These are phyloP conservation scores for Muscicapa adusta DNA, from an alignment of 2,113 vertebrate genomes.

Conservation along the genomic window DNA sequence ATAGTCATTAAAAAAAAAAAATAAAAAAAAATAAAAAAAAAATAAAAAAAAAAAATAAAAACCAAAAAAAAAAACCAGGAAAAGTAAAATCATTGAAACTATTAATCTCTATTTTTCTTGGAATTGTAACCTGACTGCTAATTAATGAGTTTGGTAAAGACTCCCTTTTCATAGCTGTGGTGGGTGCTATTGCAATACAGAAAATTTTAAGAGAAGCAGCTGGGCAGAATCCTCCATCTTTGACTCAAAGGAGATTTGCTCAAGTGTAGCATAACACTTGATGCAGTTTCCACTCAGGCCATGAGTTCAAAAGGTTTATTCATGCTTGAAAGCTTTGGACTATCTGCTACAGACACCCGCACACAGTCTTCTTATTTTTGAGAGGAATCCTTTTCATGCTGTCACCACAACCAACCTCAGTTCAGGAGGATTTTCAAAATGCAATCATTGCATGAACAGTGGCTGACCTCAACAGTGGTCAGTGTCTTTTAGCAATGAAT, in stretches of 20 bases:
- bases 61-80: too few species aligned
- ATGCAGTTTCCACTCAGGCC: neutral
- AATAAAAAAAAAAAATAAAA: too few species aligned
- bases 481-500: neutral
- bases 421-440: neutral
- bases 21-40: too few species aligned
- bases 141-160: neutral
- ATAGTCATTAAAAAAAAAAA: too few species aligned
- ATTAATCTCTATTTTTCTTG: neutral
- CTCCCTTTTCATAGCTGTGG: neutral
- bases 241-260: neutral
- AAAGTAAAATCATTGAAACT: neutral
- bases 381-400: neutral
- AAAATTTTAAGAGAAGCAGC: neutral
- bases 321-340: neutral
- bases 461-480: neutral
- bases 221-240: neutral
- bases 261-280: neutral
- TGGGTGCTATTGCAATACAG: neutral
- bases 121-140: neutral
- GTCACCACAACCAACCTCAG: neutral
- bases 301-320: slow-evolving; percentile 1
- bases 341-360: slow-evolving; percentile 17
- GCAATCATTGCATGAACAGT: neutral
- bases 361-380: neutral